These are phyloP conservation scores for Chelmon rostratus DNA, from an alignment of 2,797 vertebrate genomes.

Conservation along the genomic window DNA sequence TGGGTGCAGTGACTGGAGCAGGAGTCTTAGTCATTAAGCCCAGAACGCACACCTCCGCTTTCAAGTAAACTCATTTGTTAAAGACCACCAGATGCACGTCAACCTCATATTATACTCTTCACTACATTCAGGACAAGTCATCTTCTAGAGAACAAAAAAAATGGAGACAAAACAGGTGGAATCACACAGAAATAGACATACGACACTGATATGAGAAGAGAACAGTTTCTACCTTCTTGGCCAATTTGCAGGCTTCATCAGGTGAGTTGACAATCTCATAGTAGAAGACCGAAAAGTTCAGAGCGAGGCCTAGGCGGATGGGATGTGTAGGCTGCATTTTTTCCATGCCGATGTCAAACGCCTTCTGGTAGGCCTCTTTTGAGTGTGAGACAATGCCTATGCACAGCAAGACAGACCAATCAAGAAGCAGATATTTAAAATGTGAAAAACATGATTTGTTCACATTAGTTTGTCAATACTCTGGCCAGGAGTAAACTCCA, in stretches of 20 bases:
- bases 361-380: constrained; percentile 91
- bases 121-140: neutral
- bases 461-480: neutral
- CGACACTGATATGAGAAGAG: neutral
- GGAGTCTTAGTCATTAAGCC: neutral
- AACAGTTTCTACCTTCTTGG: constrained; percentile 88
- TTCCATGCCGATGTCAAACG: constrained; percentile 91
- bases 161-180: neutral
- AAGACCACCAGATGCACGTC: neutral
- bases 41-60: neutral
- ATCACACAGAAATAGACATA: neutral
- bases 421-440: constrained; percentile 14
- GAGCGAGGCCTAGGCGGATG: constrained; percentile 96
- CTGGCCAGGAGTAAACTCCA: neutral
- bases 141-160: neutral
- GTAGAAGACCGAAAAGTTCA: constrained; percentile 98
- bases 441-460: constrained; percentile 1
- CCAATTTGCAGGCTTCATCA: constrained; percentile 92
- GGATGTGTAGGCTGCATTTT: constrained; percentile 96
- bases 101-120: neutral
- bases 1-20: neutral
- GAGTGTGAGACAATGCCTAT: constrained; percentile 90
- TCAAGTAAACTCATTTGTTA: neutral
- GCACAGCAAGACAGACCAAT: constrained; percentile 37
- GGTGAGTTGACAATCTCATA: constrained; percentile 96